phyloP scores from a whole-genome alignment of 2,888 invertebrate genomes.

The Tetanocera ferruginea region DNA sequence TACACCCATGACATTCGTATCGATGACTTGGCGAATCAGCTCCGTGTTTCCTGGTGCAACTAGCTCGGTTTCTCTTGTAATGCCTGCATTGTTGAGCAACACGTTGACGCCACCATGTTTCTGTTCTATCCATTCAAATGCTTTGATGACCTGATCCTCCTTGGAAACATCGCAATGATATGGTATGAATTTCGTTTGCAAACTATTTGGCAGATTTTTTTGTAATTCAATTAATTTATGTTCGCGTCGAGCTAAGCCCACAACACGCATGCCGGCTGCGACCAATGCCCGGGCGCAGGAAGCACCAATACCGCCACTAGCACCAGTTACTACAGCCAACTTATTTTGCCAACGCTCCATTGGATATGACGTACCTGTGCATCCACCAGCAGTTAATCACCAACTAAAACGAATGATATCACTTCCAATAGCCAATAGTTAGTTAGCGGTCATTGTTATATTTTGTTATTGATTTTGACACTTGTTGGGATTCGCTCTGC shows the following conservation, averaged over 20 bases:
- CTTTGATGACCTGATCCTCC: conserved; percentile 72
- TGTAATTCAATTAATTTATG: conserved; percentile 64
- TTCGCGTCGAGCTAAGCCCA: conserved; percentile 73
- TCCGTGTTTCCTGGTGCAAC: conserved; percentile 61
- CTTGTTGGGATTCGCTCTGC: conserved; percentile 26
- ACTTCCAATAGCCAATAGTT: neutral
- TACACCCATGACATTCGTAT: conserved; percentile 71
- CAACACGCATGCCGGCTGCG: conserved; percentile 72
- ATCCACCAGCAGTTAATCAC: neutral
- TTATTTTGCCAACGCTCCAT: conserved; percentile 76
- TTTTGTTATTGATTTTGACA: conserved; percentile 14
- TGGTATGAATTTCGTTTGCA: conserved; percentile 67
- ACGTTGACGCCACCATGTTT: conserved; percentile 73
- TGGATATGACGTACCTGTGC: neutral
- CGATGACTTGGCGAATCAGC: conserved; percentile 68
- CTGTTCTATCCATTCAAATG: conserved; percentile 72
- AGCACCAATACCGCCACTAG: conserved; percentile 76
- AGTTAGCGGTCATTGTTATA: no score
- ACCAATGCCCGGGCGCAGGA: conserved; percentile 70
- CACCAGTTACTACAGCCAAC: conserved; percentile 77
- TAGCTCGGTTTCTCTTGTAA: conserved; percentile 62
- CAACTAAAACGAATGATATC: conserved; percentile 8
- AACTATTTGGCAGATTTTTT: conserved; percentile 53
- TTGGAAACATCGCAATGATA: conserved; percentile 72
- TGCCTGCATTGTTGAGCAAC: conserved; percentile 74